Evolutionary conservation across 2,113 vertebrate genomes (phyloP), one percentile per base, ranked within the genome.

Genomic region (Colistium nudipinnis): DNA sequence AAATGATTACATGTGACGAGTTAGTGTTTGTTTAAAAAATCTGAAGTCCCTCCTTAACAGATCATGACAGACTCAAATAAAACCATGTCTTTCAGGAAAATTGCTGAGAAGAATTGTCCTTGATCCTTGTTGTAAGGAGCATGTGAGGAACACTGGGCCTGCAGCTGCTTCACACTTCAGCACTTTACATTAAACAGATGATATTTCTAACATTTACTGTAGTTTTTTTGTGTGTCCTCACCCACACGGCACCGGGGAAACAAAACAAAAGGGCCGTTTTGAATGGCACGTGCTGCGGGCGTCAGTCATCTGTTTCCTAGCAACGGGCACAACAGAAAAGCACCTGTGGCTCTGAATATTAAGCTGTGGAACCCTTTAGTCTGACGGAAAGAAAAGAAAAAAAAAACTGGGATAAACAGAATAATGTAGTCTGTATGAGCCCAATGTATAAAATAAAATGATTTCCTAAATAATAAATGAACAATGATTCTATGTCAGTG

Each of bases 241-340:
- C 63, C n/a, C 60, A 36, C 49, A n/a, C 62, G 61, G 73, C 68
- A 68, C 83, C 74, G 69, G 65, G 71, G 82, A 84, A 85, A 77
- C 68, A 83, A n/a, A 90, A 90, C 92, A 92, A 93, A 91, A 87
- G 88, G 82, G 75, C 19, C 10, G 51, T 79, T 89, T 74, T 86
- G 80, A 84, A 78, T 90, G 88, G 89, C 92, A 92, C 91, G 88
- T 91, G 91, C 79, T 85, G 87, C 44, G 61, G 88, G 89, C 83
- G 88, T 93, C 91, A 91, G 87, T 91, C 92, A 90, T 85, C 71
- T 88, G 92, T 93, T 90, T 80, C 93, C 91, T 92, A 93, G 93
- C 92, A 93, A 94, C 92, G 69, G 73, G 52, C 86, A 91, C 89
- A 92, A 91, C 91, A 91, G 79, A 87, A 83, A 91, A 83, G 88